Conservation (phyloP, 2,888 invertebrate species). For the Rhopalosiphum nymphaeae region DNA sequence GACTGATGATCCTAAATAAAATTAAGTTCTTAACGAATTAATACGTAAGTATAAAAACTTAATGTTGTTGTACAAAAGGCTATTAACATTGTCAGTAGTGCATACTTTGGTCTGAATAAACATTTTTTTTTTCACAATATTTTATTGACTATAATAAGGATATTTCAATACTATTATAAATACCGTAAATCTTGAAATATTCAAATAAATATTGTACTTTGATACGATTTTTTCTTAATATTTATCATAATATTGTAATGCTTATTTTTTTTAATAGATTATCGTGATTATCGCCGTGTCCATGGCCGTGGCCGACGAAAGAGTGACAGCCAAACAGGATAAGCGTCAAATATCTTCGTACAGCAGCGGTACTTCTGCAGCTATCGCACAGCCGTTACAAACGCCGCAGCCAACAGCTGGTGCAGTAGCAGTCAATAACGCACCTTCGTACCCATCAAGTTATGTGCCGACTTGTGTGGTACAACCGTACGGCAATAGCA, state of each 20-base stretch:
- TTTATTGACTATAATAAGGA: not conserved
- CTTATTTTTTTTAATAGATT: not conserved
- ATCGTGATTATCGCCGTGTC: not conserved
- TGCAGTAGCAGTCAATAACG: not conserved
- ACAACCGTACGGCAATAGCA: conserved; percentile 2
- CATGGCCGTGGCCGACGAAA: conserved; percentile 10
- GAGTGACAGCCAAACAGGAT: not conserved
- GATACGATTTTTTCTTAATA: not conserved
- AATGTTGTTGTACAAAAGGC: not conserved
- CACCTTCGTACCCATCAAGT: conserved; percentile 14
- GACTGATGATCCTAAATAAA: not conserved
- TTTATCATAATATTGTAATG: not conserved
- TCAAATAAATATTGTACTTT: not conserved
- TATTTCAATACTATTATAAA: not conserved
- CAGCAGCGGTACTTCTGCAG: not conserved
- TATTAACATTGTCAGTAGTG: not conserved
- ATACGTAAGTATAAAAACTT: not conserved
- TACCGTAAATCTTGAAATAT: not conserved
- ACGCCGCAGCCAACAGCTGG: not conserved
- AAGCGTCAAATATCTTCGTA: conserved; percentile 49
- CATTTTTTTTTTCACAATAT: not conserved
- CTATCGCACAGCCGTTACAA: not conserved
- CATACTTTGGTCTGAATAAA: not conserved
- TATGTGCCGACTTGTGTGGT: conserved; percentile 30
- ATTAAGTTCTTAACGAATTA: not conserved